A percentile compares a stretch with the other conserved stretches of the same genome.
These are phyloP conservation scores for Etia nguti DNA, from an alignment of 2,113 vertebrate species.

Conservation along the genomic window DNA sequence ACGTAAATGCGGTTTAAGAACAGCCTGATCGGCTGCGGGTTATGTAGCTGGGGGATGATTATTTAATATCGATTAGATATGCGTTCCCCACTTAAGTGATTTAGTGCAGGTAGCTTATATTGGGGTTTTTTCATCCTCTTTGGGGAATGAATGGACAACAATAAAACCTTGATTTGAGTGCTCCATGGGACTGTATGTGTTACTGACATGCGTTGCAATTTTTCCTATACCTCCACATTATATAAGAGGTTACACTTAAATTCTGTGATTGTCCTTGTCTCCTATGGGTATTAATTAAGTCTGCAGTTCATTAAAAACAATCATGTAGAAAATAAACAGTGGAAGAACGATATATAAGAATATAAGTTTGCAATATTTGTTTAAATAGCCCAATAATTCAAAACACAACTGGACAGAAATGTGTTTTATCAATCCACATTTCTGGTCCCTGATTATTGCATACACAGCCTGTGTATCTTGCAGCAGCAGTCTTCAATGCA, in stretches of 20 bases:
- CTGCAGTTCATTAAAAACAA: not conserved
- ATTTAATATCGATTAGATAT: not conserved
- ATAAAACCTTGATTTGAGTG: not conserved
- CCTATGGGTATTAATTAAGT: not conserved
- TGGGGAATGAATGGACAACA: not conserved
- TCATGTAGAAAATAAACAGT: not conserved
- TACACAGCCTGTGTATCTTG: not conserved
- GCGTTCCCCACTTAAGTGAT: not conserved
- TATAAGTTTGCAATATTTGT: not conserved
- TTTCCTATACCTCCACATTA: not conserved
- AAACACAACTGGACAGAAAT: not conserved
- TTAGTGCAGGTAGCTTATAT: not conserved
- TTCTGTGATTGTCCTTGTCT: not conserved
- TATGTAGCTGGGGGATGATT: not conserved
- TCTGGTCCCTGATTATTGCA: not conserved
- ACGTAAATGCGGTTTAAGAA: not conserved
- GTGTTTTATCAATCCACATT: not conserved
- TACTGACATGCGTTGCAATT: not conserved
- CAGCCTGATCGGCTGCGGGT: not conserved
- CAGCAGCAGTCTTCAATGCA: constrained; percentile 48
- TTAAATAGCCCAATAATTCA: not conserved
- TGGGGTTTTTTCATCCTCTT: not conserved
- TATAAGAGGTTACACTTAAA: not conserved
- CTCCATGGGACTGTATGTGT: not conserved
- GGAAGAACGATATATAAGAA: not conserved